Evolutionary conservation across 1,140 invertebrate genomes (phyloP).

Genomic region (Drosophila ambigua): DNA sequence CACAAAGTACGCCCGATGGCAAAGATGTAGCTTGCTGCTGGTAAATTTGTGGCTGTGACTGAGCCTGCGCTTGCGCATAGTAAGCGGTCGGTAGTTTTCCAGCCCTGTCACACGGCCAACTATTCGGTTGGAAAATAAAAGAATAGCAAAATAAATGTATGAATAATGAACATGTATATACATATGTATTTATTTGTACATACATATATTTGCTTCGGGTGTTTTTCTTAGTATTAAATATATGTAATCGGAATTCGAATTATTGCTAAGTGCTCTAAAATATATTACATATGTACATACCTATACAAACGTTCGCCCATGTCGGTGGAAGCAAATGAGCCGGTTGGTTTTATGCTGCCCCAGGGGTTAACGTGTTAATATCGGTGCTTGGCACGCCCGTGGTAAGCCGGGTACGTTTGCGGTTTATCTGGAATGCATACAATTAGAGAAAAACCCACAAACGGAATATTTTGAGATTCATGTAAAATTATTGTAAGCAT

Average conservation of each 20-base stretch:
- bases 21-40: constrained; percentile 1
- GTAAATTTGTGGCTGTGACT: constrained; percentile 11
- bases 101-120: not conserved
- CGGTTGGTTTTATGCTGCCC: constrained; percentile 25
- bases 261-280: constrained; percentile 1
- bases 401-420: constrained; percentile 12
- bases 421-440: constrained; percentile 44
- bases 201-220: too few relatives aligned
- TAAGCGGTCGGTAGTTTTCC: constrained; percentile 34
- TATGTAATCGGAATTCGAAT: too few relatives aligned
- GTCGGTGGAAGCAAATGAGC: not conserved
- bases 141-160: too few relatives aligned
- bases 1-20: constrained; percentile 23
- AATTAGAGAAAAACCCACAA: constrained; percentile 38
- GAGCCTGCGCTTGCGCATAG: constrained; percentile 15
- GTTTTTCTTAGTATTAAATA: too few relatives aligned
- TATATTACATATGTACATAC: constrained; percentile 16
- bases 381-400: constrained; percentile 39
- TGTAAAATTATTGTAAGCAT: constrained; percentile 21
- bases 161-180: too few relatives aligned
- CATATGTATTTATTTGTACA: too few relatives aligned
- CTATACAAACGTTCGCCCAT: constrained; percentile 57
- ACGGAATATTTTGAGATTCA: constrained; percentile 25
- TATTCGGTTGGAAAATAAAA: too few relatives aligned
- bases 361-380: constrained; percentile 4